Conservation (phyloP, 2,888 invertebrate genomes). For the Mycalesis mineus region DNA sequence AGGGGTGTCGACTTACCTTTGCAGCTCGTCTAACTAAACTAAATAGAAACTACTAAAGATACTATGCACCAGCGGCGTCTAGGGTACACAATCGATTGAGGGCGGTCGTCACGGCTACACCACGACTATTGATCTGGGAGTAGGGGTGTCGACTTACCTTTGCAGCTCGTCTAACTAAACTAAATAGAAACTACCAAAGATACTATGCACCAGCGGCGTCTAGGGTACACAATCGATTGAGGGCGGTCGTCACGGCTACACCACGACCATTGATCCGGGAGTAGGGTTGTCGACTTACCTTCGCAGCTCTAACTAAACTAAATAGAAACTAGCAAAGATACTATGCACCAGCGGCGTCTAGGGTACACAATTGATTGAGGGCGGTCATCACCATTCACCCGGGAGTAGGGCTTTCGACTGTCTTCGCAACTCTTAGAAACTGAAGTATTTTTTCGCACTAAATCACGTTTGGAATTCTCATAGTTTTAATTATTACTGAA, state of each 20-base stretch:
- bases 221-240: conserved; percentile 44
- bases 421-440: too few species aligned
- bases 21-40: too few species aligned
- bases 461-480: too few species aligned
- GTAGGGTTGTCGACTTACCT: conserved; percentile 2
- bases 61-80: conserved; percentile 17
- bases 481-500: too few species aligned
- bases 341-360: conserved; percentile 17
- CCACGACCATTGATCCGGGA: conserved; percentile 13
- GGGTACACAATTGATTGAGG: conserved; percentile 45
- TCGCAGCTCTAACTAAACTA: too few species aligned
- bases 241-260: conserved; percentile 40
- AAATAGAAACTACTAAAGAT: background rate
- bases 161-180: too few species aligned
- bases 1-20: background rate
- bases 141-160: conserved; percentile 4
- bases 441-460: too few species aligned
- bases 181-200: background rate
- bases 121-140: conserved; percentile 12
- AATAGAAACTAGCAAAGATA: background rate
- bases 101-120: conserved; percentile 39
- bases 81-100: conserved; percentile 44
- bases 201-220: conserved; percentile 15
- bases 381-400: conserved; percentile 36
- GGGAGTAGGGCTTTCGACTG: background rate